phyloP scores from a whole-genome alignment of 2,888 invertebrate genomes.

The Pollenia angustigena region DNA sequence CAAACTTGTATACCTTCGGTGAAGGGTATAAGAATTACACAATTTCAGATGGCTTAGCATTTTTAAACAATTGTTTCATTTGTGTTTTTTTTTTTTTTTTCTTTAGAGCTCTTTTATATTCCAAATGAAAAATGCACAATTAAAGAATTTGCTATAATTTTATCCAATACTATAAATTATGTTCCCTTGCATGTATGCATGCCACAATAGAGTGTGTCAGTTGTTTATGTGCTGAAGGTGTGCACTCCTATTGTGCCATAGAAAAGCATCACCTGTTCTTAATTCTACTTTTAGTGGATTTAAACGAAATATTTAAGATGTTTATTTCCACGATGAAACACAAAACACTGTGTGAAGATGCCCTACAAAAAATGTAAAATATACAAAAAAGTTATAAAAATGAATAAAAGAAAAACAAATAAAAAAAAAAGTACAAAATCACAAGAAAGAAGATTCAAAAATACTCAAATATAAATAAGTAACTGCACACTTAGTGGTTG shows the following conservation, averaged over 20 bases:
- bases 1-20: too few relatives aligned
- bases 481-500: constrained; percentile 58
- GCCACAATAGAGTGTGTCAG: constrained; percentile 1
- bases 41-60: too few relatives aligned
- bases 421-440: constrained; percentile 14
- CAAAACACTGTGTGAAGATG: constrained; percentile 37
- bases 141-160: neutral
- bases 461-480: constrained; percentile 42
- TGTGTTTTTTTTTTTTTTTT: too few relatives aligned
- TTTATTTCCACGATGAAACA: constrained; percentile 57
- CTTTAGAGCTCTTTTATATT: too few relatives aligned
- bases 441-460: constrained; percentile 44
- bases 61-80: too few relatives aligned
- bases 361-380: constrained; percentile 16
- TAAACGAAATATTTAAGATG: constrained; percentile 57
- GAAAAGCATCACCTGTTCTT: constrained; percentile 62
- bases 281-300: constrained; percentile 55
- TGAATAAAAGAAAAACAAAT: constrained; percentile 43
- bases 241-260: constrained; percentile 24
- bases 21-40: too few relatives aligned
- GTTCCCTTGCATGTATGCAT: neutral
- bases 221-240: constrained; percentile 37
- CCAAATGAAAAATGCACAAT: too few relatives aligned
- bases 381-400: constrained; percentile 18
- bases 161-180: neutral